Evolutionary conservation across 2,113 vertebrate species (phyloP).

Genomic region (Elgaria multicarinata): DNA sequence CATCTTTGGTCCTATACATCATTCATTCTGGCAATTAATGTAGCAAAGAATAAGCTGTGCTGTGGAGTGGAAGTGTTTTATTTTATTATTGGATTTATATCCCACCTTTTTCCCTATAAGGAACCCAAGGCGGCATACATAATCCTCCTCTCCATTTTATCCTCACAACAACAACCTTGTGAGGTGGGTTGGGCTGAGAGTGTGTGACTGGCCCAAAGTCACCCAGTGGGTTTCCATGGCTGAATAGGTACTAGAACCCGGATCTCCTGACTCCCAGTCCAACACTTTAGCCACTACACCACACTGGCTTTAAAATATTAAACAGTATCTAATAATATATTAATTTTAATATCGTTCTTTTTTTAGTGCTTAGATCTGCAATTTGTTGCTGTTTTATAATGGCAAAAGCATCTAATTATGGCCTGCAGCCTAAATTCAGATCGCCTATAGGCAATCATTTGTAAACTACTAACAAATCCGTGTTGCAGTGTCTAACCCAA

Average conservation of each 20-base stretch:
- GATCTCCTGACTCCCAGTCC: no score
- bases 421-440: neutral
- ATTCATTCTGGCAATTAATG: neutral
- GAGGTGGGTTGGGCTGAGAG: no score
- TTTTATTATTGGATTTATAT: no score
- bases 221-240: no score
- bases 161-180: no score
- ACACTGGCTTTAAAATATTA: neutral
- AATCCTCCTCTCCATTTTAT: no score
- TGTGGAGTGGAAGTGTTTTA: constrained; percentile 7
- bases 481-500: neutral
- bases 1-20: neutral
- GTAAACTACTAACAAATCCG: neutral
- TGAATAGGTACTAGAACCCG: no score
- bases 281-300: no score
- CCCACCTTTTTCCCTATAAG: no score
- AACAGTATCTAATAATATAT: constrained; percentile 2
- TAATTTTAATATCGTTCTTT: neutral
- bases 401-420: neutral
- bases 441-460: neutral
- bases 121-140: no score
- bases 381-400: neutral
- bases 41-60: neutral
- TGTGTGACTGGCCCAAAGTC: no score
- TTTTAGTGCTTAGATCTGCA: neutral